phyloP scores from a whole-genome alignment of 2,888 invertebrate genomes.

The Celastrina argiolus region DNA sequence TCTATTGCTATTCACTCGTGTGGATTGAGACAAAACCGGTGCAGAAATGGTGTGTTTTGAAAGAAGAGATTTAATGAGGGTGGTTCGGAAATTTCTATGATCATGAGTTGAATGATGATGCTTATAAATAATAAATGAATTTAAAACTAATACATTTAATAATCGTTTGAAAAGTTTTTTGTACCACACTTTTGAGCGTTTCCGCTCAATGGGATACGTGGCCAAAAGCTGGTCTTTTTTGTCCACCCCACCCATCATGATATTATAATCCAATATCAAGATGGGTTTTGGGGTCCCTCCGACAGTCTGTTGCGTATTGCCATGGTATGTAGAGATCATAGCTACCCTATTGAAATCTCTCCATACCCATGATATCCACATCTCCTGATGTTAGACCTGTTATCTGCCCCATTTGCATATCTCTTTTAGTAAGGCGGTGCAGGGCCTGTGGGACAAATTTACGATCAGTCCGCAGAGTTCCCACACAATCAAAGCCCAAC shows the following conservation, averaged over 20 bases:
- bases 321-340: constrained; percentile 9
- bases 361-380: constrained; percentile 10
- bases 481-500: constrained; percentile 26
- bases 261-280: constrained; percentile 24
- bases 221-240: constrained; percentile 35
- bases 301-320: background rate
- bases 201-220: constrained; percentile 36
- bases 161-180: constrained; percentile 26
- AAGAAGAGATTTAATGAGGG: background rate
- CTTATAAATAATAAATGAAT: background rate
- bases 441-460: constrained; percentile 21
- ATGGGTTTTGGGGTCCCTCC: constrained; percentile 10
- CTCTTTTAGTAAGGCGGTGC: constrained; percentile 1
- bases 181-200: constrained; percentile 28
- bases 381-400: background rate
- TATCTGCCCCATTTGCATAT: background rate
- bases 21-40: background rate
- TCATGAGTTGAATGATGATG: background rate
- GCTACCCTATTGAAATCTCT: background rate
- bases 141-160: constrained; percentile 20
- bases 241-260: constrained; percentile 28
- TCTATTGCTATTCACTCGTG: no score
- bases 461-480: constrained; percentile 24
- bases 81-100: background rate
- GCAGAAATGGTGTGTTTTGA: background rate